Conservation (phyloP, 2,113 vertebrate genomes). For the Carassius carassius region DNA sequence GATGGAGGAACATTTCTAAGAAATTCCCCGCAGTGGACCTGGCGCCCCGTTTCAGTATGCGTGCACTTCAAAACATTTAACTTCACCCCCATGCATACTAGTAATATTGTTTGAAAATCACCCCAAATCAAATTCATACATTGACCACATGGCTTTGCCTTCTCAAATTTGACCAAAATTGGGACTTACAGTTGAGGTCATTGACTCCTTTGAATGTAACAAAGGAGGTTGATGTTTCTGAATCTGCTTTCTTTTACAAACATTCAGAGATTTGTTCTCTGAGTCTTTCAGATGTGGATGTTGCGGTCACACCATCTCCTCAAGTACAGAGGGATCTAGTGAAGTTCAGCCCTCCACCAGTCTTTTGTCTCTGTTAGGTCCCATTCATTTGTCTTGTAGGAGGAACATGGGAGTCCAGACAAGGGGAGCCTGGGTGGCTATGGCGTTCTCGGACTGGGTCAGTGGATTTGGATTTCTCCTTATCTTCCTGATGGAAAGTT, state of each 20-base stretch:
- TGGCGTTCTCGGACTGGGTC: slow-evolving; percentile 40
- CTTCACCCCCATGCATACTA: neutral
- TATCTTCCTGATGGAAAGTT: slow-evolving; percentile 55
- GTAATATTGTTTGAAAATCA: slow-evolving; percentile 11
- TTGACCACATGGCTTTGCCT: neutral
- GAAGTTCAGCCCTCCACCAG: slow-evolving; percentile 34
- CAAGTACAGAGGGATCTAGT: slow-evolving; percentile 40
- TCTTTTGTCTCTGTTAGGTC: slow-evolving; percentile 36
- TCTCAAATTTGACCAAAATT: slow-evolving; percentile 14
- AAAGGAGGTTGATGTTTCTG: slow-evolving; percentile 11
- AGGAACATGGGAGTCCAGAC: slow-evolving; percentile 51
- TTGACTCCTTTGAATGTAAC: slow-evolving; percentile 19
- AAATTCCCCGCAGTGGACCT: slow-evolving; percentile 17
- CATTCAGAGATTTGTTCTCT: slow-evolving; percentile 13
- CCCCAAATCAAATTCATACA: neutral
- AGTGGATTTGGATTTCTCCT: slow-evolving; percentile 52
- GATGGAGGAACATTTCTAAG: neutral
- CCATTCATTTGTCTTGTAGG: slow-evolving; percentile 21
- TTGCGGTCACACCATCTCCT: slow-evolving; percentile 32
- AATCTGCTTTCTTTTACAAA: slow-evolving; percentile 7
- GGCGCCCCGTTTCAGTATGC: neutral
- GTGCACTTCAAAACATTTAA: neutral
- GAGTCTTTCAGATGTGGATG: slow-evolving; percentile 46
- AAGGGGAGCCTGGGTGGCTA: slow-evolving; percentile 37
- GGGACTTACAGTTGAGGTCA: slow-evolving; percentile 6